Evolutionary conservation across 2,888 invertebrate species (phyloP), one percentile per base, ranked within the genome.

Genomic region (Apodemia zela): DNA sequence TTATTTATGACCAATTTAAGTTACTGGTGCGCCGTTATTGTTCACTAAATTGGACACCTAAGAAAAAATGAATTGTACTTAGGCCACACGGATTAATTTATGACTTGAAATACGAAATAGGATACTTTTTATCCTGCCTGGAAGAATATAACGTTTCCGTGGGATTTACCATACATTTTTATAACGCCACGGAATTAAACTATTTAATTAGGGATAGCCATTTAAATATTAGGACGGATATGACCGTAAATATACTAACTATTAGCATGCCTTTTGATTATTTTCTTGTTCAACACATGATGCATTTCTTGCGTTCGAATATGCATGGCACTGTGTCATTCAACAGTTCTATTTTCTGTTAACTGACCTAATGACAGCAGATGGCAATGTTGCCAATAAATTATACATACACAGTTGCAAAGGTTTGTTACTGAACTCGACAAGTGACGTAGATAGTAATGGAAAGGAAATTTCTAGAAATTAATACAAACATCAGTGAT

Each of bases 241-340:
- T n/a, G n/a, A 3, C n/a, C 45, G 11, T 45, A n/a, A 38, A 38
- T 42, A 5, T 42, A 4, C 3, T 1, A 18, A 49, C 21, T 49
- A 49, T 11, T 49, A 17, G 49, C 49, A 18, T 49, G 49, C 8
- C 47, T 21, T 49, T 49, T 15, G 0, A 42, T 15, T 42, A 18
- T 49, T 54, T 54, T 21, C 18, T 54, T 54, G 21, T 42, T 5
- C 5, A n/a, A 42, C 51, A 54, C 25, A 49, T 21, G 11, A 54
- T 54, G 54, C 54, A 25, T 54, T 54, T 25, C 21, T 54, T 54
- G 54, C 54, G 25, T 54, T 29, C 6, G 54, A 25, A 29, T 15
- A 54, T 54, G 54, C 54, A 54, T 54, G 25, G 54, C 54, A 54
- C 54, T 25, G 7, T 54, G 54, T 54, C 54, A 54, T 25, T 54